These are phyloP conservation scores for Trachymyrmex cornetzi DNA, from an alignment of 1,140 invertebrate species.

Conservation along the genomic window DNA sequence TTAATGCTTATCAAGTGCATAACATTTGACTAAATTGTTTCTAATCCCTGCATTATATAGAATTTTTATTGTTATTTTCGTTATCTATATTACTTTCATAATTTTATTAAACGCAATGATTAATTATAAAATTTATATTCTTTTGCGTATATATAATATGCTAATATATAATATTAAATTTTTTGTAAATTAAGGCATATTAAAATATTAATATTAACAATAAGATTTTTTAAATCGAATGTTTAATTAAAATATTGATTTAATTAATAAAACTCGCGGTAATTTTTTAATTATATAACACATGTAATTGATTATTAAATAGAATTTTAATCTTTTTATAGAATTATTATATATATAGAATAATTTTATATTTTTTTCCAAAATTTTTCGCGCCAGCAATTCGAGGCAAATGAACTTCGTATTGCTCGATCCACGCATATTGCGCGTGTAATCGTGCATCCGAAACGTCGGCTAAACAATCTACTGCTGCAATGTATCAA, in stretches of 20 bases:
- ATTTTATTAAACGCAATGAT: not conserved
- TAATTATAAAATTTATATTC: not conserved
- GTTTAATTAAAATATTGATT: conserved; percentile 12
- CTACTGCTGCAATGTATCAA: conserved; percentile 46
- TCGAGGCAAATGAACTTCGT: conserved; percentile 28
- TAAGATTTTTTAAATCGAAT: not conserved
- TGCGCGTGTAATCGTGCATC: conserved; percentile 27
- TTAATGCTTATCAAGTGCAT: not conserved
- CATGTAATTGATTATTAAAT: conserved; percentile 11
- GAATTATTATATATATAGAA: not conserved
- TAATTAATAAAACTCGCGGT: conserved; percentile 7
- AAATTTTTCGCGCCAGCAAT: not conserved
- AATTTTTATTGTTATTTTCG: not conserved
- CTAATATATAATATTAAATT: not conserved
- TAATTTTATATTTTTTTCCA: not conserved
- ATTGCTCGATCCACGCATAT: conserved; percentile 26
- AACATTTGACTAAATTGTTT: conserved; percentile 23
- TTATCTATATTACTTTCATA: not conserved
- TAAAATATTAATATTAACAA: not conserved
- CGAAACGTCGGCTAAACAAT: conserved; percentile 32
- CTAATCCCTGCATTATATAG: not conserved
- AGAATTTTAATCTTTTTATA: not conserved
- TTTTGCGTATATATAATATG: no score
- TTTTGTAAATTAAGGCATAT: conserved; percentile 14
- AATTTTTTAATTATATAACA: not conserved